phyloP scores from a whole-genome alignment of 1,140 invertebrate genomes.

The Drosophila willistoni region DNA sequence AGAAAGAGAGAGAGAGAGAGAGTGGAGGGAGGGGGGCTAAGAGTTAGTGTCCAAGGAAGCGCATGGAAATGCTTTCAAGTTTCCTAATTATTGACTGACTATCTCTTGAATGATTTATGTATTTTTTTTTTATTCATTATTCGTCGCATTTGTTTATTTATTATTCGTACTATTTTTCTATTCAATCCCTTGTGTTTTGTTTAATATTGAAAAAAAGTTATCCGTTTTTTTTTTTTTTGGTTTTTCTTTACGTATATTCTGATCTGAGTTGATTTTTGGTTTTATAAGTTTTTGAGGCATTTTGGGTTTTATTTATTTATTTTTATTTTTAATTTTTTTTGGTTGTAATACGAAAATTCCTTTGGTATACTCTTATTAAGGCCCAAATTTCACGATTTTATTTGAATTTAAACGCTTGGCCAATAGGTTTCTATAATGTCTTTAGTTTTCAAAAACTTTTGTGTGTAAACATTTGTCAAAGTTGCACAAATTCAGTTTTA shows the following conservation, averaged over 20 bases:
- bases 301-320: slow-evolving; percentile 3
- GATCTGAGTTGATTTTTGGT: slow-evolving; percentile 50
- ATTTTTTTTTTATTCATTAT: slow-evolving; percentile 8
- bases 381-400: neutral
- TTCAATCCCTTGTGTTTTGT: slow-evolving; percentile 69
- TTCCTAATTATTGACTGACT: neutral
- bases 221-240: slow-evolving; percentile 19
- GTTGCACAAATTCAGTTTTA: neutral
- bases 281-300: slow-evolving; percentile 21
- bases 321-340: neutral
- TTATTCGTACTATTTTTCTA: slow-evolving; percentile 34
- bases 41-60: neutral
- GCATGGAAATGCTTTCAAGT: neutral
- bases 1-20: neutral
- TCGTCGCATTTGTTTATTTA: slow-evolving; percentile 39
- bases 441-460: neutral
- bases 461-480: neutral
- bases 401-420: neutral
- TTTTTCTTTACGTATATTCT: slow-evolving; percentile 69
- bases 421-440: no score
- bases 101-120: slow-evolving; percentile 5
- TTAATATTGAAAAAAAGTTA: slow-evolving; percentile 32
- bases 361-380: slow-evolving; percentile 7
- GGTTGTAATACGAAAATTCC: neutral
- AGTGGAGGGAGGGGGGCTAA: neutral